Evolutionary conservation across 2,797 vertebrate genomes (phyloP), one percentile per base, ranked within the genome.

Genomic region (Rhynchonycteris naso): DNA sequence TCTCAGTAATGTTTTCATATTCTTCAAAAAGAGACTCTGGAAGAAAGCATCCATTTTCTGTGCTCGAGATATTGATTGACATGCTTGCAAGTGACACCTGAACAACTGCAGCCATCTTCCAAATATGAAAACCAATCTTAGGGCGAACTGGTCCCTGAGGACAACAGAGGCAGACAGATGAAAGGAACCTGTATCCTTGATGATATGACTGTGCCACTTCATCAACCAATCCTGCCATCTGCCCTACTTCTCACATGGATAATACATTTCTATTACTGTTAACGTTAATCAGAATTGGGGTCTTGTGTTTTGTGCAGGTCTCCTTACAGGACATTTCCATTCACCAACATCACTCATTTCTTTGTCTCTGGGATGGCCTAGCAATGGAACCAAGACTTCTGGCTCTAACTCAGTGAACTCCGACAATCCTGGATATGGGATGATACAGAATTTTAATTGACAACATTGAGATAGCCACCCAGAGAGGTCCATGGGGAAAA

Each of bases 321-420:
- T 91, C n/a, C 76, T 78, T 80, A 16, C 43, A 83, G 58, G 59
- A 50, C 30, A 43, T 68, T 79, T 76, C 84, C 33, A 26, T 58
- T 79, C 71, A 78, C n/a, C 75, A 90, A 66, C 5, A 72, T 35
- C 54, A 85, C 52, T 88, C 24, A 16, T 75, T 90, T 91, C 38
- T 92, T 80, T 94, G 65, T 85, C 47, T 94, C 78, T 58, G 35
- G 59, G 69, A 82, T 65, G 28, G 15, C 74, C 35, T 61, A 80
- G 35, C 18, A 47, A 58, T 80, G 35, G 18, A 93, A 95, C 4
- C 16, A 90, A 76, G 66, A 54, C 15, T 68, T 90, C 79, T 56
- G 38, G 65, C 38, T 91, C 33, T 76, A 84, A 18, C 11, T 93
- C 59, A 88, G 43, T 14, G 18, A 90, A 74, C 58, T 90, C 80